These are phyloP conservation scores for Salarias fasciatus DNA, from an alignment of 2,797 vertebrate genomes.

Conservation along the genomic window DNA sequence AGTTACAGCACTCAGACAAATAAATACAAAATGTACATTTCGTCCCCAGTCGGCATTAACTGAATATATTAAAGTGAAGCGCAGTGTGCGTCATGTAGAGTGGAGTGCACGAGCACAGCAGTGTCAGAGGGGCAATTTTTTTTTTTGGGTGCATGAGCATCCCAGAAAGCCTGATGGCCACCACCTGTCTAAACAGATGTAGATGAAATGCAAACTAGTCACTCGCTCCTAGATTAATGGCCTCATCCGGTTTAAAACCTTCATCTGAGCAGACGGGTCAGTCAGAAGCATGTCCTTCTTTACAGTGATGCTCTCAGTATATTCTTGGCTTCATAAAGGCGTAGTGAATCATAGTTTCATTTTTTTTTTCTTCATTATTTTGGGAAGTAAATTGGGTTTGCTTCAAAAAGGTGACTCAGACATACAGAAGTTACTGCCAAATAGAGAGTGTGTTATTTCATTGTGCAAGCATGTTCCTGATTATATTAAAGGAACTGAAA, in stretches of 20 bases:
- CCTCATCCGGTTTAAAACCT: slow-evolving; percentile 11
- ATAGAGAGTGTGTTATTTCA: no score
- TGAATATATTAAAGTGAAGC: slow-evolving; percentile 28
- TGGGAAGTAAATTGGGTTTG: no score
- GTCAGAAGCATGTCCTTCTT: no score
- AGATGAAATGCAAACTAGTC: slow-evolving; percentile 39
- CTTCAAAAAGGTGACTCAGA: no score
- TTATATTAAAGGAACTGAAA: no score
- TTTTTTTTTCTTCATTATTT: no score
- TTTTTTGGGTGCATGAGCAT: not conserved
- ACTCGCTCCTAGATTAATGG: slow-evolving; percentile 28
- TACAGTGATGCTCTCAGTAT: no score
- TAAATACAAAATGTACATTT: not conserved
- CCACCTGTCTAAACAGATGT: slow-evolving; percentile 55
- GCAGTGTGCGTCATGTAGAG: slow-evolving; percentile 2
- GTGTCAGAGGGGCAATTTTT: slow-evolving; percentile 7
- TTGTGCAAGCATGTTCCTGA: no score
- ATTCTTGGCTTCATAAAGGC: no score
- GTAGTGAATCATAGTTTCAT: no score
- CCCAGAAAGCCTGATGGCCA: slow-evolving; percentile 24
- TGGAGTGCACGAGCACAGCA: slow-evolving; percentile 4
- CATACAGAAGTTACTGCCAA: no score
- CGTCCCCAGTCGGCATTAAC: slow-evolving; percentile 14
- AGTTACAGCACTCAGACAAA: not conserved
- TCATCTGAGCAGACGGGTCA: slow-evolving; percentile 18